Evolutionary conservation across 64 coral and sea anemone genomes (phyloP), one percentile per base, ranked within the genome.

Genomic region (Trachythela sp.): DNA sequence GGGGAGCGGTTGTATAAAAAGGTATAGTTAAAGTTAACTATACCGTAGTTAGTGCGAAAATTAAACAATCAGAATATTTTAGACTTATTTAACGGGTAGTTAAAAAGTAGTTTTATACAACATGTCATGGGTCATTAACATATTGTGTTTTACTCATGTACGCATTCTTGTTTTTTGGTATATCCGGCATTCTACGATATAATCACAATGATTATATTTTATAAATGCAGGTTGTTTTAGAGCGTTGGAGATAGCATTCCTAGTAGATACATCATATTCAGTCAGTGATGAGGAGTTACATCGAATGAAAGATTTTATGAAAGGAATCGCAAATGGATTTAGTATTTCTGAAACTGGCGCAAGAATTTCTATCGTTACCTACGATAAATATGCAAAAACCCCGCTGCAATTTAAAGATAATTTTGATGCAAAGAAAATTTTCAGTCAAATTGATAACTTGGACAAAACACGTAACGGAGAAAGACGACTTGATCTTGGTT

Each of bases 401-500:
- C 15, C 30, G 34, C 20, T 80, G 4, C 31, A 39, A 80, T 80
- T 80, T 36, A 80, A 39, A 37, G 75, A 80, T 18, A 80, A 80
- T 38, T 37, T 35, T 80, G 35, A 80, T 22, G 15, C 26, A 34
- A 30, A 80, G 37, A 80, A 37, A 15, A 29, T 80, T 15, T 37
- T 80, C 20, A 30, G 7, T 36, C 13, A 30, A 36, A 35, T 80
- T 80, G 34, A 39, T 29, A 80, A 35, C 33, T 80, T 80, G 75
- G 37, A 80, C 75, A 80, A 39, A 80, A 39, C 37, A 37, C 31
- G 2, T 18, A 80, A 39, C 20, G 0, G 0, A 9, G 75, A 80
- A 80, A 80, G 75, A 80, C 20, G 34, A 80, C 75, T 80, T 80
- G 31, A 80, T 80, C 33, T 34, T 80, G 75, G 75, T 80, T 80